Conservation (phyloP, 2,113 vertebrate species). For the Lepus americanus region DNA sequence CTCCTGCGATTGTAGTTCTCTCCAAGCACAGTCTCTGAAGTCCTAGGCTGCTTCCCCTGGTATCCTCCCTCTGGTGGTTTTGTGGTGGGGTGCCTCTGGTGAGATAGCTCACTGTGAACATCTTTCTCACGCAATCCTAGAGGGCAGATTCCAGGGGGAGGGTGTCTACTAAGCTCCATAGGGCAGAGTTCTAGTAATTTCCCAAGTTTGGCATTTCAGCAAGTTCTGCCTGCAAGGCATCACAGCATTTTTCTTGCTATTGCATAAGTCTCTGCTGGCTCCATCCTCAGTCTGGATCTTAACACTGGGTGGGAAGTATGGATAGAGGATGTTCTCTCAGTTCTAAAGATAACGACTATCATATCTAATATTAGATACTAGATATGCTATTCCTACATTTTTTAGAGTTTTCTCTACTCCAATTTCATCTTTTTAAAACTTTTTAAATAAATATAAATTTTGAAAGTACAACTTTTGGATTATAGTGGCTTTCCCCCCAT, state of each 20-base stretch:
- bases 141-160: background rate
- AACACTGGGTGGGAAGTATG: background rate
- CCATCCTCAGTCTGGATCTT: background rate
- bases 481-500: too few species aligned
- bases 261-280: background rate
- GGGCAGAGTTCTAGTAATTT: background rate
- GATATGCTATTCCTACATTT: conserved; percentile 11
- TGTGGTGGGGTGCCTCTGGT: background rate
- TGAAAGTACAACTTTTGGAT: too few species aligned
- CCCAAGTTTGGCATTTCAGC: background rate
- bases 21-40: background rate
- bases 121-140: background rate
- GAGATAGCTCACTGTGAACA: background rate
- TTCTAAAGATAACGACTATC: background rate
- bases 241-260: background rate
- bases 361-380: background rate
- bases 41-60: background rate
- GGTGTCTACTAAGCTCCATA: conserved; percentile 11
- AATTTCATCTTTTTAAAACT: background rate
- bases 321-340: background rate
- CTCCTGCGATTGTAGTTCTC: background rate
- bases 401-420: conserved; percentile 32
- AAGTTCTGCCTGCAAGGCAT: conserved; percentile 9
- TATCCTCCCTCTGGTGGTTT: background rate
- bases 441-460: too few species aligned